Percentiles rank a stretch among this genome's conserved stretches.
Conservation (phyloP, 92 coral and sea anemone genomes). For the Phenganax marumi region DNA sequence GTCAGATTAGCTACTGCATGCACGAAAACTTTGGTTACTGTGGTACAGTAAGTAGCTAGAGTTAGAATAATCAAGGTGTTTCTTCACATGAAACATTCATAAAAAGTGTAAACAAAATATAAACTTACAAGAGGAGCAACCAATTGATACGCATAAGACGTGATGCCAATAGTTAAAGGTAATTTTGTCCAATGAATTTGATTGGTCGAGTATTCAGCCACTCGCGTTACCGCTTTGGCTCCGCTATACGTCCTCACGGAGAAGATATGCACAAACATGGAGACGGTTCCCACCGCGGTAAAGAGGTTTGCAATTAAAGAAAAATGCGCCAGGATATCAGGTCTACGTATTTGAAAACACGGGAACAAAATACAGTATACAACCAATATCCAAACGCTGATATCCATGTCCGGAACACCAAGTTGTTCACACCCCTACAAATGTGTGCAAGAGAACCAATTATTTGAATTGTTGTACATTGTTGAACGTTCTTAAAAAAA, state of each 20-base stretch:
- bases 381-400: conserved; percentile 12
- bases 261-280: conserved; percentile 6
- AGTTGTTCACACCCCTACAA: neutral
- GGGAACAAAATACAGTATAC: neutral
- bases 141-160: conserved; percentile 20
- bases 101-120: too few species aligned
- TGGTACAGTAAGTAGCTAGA: too few species aligned
- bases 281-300: neutral
- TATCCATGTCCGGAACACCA: conserved; percentile 1
- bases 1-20: too few species aligned
- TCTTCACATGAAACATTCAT: too few species aligned
- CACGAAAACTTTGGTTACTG: too few species aligned
- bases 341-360: conserved; percentile 11
- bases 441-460: too few species aligned
- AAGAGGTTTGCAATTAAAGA: conserved; percentile 8
- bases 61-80: too few species aligned
- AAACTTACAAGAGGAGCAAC: conserved; percentile 16
- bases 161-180: conserved; percentile 21
- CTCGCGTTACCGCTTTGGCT: too few species aligned
- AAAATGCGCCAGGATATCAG: conserved; percentile 1
- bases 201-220: neutral
- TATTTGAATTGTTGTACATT: too few species aligned
- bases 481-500: too few species aligned
- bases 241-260: neutral
- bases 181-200: conserved; percentile 3